Evolutionary conservation across 2,113 vertebrate species (phyloP), one percentile per base, ranked within the genome.

Genomic region (Poecile atricapillus): DNA sequence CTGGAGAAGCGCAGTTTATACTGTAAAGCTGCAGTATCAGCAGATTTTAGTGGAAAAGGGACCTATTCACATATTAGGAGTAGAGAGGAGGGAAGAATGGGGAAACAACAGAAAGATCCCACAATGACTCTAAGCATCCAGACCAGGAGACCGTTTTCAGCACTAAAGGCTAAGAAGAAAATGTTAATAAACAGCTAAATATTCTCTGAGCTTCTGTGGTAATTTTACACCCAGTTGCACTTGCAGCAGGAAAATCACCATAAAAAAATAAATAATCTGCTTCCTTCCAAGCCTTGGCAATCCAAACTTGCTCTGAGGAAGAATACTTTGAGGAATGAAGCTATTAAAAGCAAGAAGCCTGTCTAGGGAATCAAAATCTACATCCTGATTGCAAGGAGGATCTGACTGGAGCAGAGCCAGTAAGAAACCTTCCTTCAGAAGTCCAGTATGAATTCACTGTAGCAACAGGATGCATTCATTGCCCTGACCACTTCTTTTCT

Each of bases 221-320:
- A 79, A 91, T 95, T 94, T 96, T 94, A 90, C 41, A 94, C 69
- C 30, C 62, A 91, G 58, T 31, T 96, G 58, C 49, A 47, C 62
- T 87, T 83, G 59, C 67, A 95, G 85, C 43, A 79, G 88, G 63
- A 46, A 89, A 89, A 65, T 50, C 62, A 71, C 76, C 58, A 53
- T 92, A 46, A 90, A 92, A 90, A 87, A 93, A 90, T 13, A 93
- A 95, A 69, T 56, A 73, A 90, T 39, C 24, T 43, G 27, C 13
- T 53, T 88, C 37, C 49, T 87, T 79, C 50, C 55, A 76, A 69
- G 43, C 25, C 30, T 69, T 67, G 13, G 20, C 60, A 74, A 70
- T 70, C 33, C 64, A 81, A 27, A 63, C 22, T 80, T 90, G 24
- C 78, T 90, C 21, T 46, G 47, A 93, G 78, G 47, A 88, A 64